A percentile compares a stretch with the other conserved stretches of the same genome.
These are phyloP conservation scores for Axis porcinus DNA, from an alignment of 2,113 vertebrate species.

Conservation along the genomic window DNA sequence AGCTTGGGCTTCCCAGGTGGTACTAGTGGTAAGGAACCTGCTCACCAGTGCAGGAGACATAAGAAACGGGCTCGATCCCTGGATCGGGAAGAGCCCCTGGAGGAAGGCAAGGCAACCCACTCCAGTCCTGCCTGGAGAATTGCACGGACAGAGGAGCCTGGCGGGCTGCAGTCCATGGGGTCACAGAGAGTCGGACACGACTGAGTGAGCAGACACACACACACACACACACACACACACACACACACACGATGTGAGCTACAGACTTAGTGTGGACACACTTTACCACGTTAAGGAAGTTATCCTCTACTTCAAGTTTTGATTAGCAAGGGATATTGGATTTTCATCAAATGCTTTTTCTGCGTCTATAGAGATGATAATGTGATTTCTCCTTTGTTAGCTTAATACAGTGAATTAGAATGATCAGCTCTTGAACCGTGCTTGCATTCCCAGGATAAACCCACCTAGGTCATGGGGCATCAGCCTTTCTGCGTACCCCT, in stretches of 20 bases:
- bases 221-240: background rate
- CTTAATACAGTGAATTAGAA: background rate
- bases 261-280: background rate
- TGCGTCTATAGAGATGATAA: background rate
- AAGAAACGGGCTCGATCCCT: background rate
- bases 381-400: background rate
- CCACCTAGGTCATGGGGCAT: background rate
- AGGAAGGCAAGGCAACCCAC: background rate
- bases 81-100: fast-evolving
- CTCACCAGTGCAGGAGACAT: background rate
- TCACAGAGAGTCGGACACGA: background rate
- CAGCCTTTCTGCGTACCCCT: fast-evolving
- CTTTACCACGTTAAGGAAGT: too few species aligned
- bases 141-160: background rate
- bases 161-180: fast-evolving
- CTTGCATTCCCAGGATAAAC: background rate
- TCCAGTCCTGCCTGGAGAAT: background rate
- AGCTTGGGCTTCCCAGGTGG: background rate
- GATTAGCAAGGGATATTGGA: background rate
- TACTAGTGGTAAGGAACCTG: background rate
- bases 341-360: background rate
- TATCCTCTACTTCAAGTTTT: background rate
- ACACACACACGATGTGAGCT: background rate
- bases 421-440: background rate
- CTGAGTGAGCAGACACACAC: background rate